Evolutionary conservation across 1,140 invertebrate species (phyloP).

Genomic region (Leptestheria dahalacensis): DNA sequence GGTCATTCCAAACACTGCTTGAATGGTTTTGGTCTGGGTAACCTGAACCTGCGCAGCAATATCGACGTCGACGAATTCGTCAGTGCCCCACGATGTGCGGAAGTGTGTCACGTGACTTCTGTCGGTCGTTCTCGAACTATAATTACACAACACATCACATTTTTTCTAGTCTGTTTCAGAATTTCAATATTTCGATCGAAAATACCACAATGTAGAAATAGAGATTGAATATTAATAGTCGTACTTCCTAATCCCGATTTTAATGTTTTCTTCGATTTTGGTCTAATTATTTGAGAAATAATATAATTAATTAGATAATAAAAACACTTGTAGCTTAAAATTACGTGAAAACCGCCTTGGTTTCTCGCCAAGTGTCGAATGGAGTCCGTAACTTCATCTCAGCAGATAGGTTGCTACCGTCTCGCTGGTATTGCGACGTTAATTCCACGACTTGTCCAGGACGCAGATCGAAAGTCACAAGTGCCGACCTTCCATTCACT

Average conservation of each 20-base stretch:
- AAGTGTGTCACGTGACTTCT: background rate
- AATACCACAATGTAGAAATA: too few species aligned
- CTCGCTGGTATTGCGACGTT: background rate
- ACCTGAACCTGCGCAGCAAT: background rate
- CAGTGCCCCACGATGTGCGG: background rate
- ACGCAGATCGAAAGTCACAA: background rate
- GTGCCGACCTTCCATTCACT: background rate
- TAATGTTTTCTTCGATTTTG: too few species aligned
- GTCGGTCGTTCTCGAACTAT: background rate
- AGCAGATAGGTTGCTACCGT: background rate
- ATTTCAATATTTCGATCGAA: too few species aligned
- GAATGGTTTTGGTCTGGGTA: background rate
- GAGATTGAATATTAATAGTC: too few species aligned
- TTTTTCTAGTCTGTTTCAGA: too few species aligned
- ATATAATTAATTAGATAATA: too few species aligned
- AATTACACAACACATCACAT: too few species aligned
- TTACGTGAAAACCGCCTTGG: slow-evolving; percentile 11
- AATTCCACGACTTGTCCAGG: background rate
- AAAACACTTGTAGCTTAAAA: background rate
- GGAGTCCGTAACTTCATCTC: background rate
- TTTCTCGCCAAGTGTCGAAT: slow-evolving; percentile 1
- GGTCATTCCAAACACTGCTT: background rate
- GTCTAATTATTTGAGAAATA: too few species aligned
- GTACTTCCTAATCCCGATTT: too few species aligned
- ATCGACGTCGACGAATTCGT: background rate